Evolutionary conservation across 2,113 vertebrate genomes (phyloP).

Genomic region (Dicerorhinus sumatrensis): DNA sequence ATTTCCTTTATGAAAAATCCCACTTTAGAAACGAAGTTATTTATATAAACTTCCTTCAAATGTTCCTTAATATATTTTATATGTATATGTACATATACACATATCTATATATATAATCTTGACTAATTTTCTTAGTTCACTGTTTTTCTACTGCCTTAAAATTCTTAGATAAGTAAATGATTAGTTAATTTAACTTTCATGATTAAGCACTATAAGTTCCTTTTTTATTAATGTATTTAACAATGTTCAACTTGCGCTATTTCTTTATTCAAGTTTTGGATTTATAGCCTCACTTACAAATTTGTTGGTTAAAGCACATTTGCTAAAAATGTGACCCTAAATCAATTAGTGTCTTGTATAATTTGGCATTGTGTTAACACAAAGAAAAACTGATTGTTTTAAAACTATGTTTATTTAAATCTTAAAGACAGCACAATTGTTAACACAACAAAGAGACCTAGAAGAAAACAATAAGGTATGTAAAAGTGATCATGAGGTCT

Average conservation of each 20-base stretch:
- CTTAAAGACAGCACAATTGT: not conserved
- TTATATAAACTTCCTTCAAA: not conserved
- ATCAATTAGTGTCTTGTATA: not conserved
- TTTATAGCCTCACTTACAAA: not conserved
- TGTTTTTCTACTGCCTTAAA: not conserved
- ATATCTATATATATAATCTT: not conserved
- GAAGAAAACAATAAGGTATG: not conserved
- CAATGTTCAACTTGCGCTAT: not conserved
- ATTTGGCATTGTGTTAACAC: not conserved
- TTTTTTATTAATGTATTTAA: not conserved
- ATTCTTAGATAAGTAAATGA: not conserved
- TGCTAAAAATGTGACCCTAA: not conserved
- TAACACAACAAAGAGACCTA: not conserved
- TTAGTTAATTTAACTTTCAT: constrained; percentile 26
- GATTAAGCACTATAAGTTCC: not conserved
- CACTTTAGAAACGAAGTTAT: not conserved
- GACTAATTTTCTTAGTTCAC: not conserved
- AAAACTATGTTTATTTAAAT: not conserved
- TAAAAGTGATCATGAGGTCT: not conserved
- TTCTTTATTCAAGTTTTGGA: not conserved
- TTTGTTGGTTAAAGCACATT: not conserved
- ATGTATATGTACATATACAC: not conserved
- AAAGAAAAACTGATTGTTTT: not conserved
- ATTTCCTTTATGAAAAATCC: not conserved
- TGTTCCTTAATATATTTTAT: not conserved